Evolutionary conservation across 2,888 invertebrate species (phyloP).

Genomic region (Fragum sueziense): DNA sequence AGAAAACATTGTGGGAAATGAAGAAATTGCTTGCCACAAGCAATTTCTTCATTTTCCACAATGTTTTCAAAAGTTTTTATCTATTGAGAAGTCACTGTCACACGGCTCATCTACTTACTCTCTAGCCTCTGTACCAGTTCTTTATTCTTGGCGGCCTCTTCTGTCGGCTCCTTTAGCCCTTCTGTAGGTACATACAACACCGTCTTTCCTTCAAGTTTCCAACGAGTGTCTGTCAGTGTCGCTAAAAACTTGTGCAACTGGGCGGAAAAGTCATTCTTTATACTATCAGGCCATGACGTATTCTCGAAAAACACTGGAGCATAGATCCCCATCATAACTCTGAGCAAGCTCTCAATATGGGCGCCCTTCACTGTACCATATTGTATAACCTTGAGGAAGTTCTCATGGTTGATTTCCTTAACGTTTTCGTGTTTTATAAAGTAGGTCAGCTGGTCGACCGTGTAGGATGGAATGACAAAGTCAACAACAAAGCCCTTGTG

Average conservation of each 20-base stretch:
- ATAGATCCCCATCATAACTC: constrained; percentile 82
- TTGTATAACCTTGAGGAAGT: constrained; percentile 78
- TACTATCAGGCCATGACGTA: constrained; percentile 91
- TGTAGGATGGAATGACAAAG: constrained; percentile 73
- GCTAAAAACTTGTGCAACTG: constrained; percentile 91
- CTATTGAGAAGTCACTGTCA: too few species aligned
- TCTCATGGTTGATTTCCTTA: constrained; percentile 73
- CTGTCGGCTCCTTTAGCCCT: constrained; percentile 86
- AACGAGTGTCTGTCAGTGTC: constrained; percentile 91
- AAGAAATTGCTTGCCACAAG: too few species aligned
- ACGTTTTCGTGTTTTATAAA: constrained; percentile 75
- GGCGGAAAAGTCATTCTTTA: constrained; percentile 90
- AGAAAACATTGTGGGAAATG: too few species aligned
- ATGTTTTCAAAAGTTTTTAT: too few species aligned
- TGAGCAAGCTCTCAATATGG: constrained; percentile 80
- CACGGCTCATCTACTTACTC: too few species aligned
- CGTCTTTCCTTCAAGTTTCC: constrained; percentile 92
- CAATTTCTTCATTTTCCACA: too few species aligned
- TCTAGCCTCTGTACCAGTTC: constrained; percentile 93
- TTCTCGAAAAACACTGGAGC: constrained; percentile 89
- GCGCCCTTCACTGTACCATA: constrained; percentile 80
- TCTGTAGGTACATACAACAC: constrained; percentile 93
- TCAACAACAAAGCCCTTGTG: constrained; percentile 77
- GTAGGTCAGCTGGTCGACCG: constrained; percentile 79
- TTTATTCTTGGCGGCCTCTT: constrained; percentile 88